Evolutionary conservation across 2,797 vertebrate species (phyloP).

Genomic region (Moxostoma hubbsi): DNA sequence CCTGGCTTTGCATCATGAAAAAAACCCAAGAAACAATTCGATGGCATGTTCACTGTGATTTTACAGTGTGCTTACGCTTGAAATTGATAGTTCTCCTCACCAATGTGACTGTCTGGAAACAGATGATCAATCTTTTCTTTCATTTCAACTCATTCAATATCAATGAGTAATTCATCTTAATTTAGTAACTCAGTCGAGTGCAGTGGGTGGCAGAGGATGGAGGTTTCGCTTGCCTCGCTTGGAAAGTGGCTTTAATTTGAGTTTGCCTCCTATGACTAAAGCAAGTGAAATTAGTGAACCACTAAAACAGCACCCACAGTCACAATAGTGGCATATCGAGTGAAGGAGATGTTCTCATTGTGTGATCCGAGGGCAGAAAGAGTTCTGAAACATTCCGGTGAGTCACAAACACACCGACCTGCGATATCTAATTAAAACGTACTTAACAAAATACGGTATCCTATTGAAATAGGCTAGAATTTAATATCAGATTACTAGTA

Average conservation of each 20-base stretch:
- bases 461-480: background rate
- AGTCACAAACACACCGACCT: slow-evolving; percentile 41
- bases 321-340: background rate
- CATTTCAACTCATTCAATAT: slow-evolving; percentile 37
- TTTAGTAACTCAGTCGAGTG: slow-evolving; percentile 40
- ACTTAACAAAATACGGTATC: background rate
- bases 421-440: background rate
- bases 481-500: background rate
- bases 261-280: slow-evolving; percentile 44
- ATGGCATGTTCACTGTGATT: background rate
- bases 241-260: slow-evolving; percentile 47
- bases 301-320: slow-evolving; percentile 9
- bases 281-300: slow-evolving; percentile 40
- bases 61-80: background rate
- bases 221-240: slow-evolving; percentile 39
- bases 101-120: slow-evolving; percentile 20
- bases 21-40: background rate
- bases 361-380: slow-evolving; percentile 32
- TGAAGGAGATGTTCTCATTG: slow-evolving; percentile 18
- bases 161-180: slow-evolving; percentile 40
- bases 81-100: background rate
- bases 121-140: slow-evolving; percentile 8
- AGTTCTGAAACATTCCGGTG: slow-evolving; percentile 34
- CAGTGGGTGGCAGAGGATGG: slow-evolving; percentile 40
- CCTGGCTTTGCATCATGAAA: slow-evolving; percentile 28